Conservation (phyloP, 2,888 invertebrate genomes). For the Choristoneura rosaceana region DNA sequence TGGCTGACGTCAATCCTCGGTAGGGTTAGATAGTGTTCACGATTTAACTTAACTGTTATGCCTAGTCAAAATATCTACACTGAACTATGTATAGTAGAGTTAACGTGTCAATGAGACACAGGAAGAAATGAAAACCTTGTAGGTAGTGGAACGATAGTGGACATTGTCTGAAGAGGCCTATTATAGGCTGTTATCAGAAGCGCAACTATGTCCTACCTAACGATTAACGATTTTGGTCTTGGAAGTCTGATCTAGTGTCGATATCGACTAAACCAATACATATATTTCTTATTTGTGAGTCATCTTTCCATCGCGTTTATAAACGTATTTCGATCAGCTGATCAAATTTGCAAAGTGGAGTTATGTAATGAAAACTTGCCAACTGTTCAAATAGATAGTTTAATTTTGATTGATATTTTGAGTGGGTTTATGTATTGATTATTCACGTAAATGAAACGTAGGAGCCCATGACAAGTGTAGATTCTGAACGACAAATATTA, state of each 20-base stretch:
- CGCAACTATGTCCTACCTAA: not conserved
- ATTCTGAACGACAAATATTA: too few relatives aligned
- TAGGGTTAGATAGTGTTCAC: not conserved
- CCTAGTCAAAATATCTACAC: not conserved
- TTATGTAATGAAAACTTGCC: slow-evolving; percentile 6
- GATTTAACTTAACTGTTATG: not conserved
- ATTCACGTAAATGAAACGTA: slow-evolving; percentile 6
- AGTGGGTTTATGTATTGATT: not conserved
- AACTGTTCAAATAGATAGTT: slow-evolving; percentile 11
- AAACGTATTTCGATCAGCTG: slow-evolving; percentile 3
- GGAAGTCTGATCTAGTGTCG: not conserved
- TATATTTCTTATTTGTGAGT: not conserved
- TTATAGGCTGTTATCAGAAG: not conserved
- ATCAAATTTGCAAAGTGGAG: slow-evolving; percentile 21
- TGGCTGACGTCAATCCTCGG: slow-evolving; percentile 11
- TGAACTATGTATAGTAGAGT: not conserved
- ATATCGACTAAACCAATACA: not conserved
- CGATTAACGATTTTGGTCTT: not conserved
- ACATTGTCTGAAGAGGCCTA: too few relatives aligned
- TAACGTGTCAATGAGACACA: not conserved
- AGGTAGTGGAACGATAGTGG: too few relatives aligned
- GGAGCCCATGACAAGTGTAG: not conserved
- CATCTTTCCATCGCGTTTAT: not conserved
- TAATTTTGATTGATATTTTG: slow-evolving; percentile 13
- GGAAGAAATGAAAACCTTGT: too few relatives aligned